phyloP scores from a whole-genome alignment of 2,888 invertebrate genomes.

The Parasteatoda lunata region DNA sequence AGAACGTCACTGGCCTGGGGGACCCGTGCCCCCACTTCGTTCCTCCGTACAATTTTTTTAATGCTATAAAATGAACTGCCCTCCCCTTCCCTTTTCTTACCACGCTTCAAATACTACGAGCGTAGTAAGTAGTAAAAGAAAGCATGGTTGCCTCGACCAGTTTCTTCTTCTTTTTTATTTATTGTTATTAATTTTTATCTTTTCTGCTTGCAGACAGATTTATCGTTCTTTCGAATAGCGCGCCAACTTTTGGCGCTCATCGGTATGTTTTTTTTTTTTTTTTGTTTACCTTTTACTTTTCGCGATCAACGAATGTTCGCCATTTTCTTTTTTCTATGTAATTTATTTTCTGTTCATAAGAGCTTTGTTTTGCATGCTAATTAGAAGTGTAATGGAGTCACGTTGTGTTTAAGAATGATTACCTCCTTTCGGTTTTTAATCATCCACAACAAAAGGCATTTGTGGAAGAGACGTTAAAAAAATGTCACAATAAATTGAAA shows the following conservation, averaged over 20 bases:
- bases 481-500: too few species aligned
- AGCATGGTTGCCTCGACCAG: slow-evolving; percentile 32
- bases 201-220: slow-evolving; percentile 8
- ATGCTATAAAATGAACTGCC: slow-evolving; percentile 36
- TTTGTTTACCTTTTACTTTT: neutral
- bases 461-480: too few species aligned
- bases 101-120: slow-evolving; percentile 66
- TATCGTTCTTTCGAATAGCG: slow-evolving; percentile 35
- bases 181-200: slow-evolving; percentile 21
- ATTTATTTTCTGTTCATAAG: neutral
- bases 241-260: slow-evolving; percentile 53
- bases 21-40: slow-evolving; percentile 29
- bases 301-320: neutral
- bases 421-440: too few species aligned
- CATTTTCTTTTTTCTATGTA: neutral
- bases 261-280: slow-evolving; percentile 4
- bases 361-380: neutral
- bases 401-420: too few species aligned
- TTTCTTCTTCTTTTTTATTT: slow-evolving; percentile 30
- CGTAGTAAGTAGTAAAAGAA: slow-evolving; percentile 50
- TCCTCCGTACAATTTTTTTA: slow-evolving; percentile 35
- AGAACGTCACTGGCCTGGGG: slow-evolving; percentile 62
- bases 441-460: too few species aligned
- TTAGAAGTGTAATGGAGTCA: too few species aligned
- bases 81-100: slow-evolving; percentile 21